Base-by-base conservation (phyloP, 2,888 invertebrate genomes). In the Lasioglossum malachurum region DNA sequence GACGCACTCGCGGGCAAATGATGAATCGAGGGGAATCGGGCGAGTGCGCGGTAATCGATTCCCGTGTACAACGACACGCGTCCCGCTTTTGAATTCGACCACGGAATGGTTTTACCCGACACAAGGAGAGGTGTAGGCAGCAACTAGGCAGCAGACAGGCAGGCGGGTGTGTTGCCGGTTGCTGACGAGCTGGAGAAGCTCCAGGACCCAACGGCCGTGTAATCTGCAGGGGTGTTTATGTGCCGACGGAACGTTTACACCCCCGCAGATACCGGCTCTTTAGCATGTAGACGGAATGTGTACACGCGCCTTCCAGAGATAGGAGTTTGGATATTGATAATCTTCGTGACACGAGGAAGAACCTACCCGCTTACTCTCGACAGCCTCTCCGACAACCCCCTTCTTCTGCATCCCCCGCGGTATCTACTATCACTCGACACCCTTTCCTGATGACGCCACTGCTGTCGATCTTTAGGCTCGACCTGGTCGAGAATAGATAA, bases 251-350 rank as follows among this genome's bases (percentile, higher is more conserved):
- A 84, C 88, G 91, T 91, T 92, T 91, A 91, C 92, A 89, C 90
- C 90, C 89, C 83, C 89, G 86, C 86, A 89, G 92, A 91, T 92
- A 93, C 91, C 89, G 79, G 84, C 89, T 89, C 88, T 87, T 88
- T 84, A 86, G 84, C 86, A 85, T 86, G 86, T 88, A 86, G 86
- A 87, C 84, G 75, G 69, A 87, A 88, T 83, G 86, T 89, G 88
- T 89, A 90, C 86, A 89, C 87, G 82, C 87, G 89, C 87, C 86
- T 82, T 88, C 82, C 83, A 86, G 85, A 89, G 91, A 92, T 92
- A 91, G 91, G 85, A 85, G 91, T 90, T 89, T 93, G 91, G 90
- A 93, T 93, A 93, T 93, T 93, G 93, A 93, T 93, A 94, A 94
- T 94, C 93, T 93, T 92, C 89, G 81, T 84, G 87, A 81, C 87